Conservation (phyloP, 2,113 vertebrate species). For the Steatornis caripensis region DNA sequence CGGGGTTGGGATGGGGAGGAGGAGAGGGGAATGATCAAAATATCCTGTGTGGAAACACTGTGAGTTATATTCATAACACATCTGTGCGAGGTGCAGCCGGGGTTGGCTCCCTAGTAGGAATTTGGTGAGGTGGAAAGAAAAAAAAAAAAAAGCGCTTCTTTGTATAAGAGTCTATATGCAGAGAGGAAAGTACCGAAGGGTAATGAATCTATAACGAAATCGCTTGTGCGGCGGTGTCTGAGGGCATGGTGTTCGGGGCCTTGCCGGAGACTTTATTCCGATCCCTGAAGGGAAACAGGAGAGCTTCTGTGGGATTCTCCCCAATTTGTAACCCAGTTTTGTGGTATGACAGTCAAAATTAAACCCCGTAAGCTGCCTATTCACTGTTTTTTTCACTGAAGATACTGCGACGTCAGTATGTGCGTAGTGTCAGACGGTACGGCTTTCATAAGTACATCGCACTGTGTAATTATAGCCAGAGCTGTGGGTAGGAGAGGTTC, state of each 20-base stretch:
- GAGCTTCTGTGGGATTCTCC: background rate
- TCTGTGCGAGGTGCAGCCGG: slow-evolving; percentile 54
- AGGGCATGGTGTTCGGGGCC: background rate
- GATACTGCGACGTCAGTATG: background rate
- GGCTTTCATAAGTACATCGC: background rate
- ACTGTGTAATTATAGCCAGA: background rate
- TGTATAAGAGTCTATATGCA: background rate
- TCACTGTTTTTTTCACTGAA: background rate
- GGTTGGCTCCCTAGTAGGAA: slow-evolving; percentile 26
- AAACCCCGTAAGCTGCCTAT: background rate
- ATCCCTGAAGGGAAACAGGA: background rate
- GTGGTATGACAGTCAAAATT: background rate
- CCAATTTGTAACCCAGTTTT: background rate
- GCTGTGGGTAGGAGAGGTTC: background rate
- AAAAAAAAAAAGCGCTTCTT: background rate
- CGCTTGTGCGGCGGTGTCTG: background rate
- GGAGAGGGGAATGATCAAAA: background rate
- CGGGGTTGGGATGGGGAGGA: background rate
- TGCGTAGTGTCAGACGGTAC: background rate
- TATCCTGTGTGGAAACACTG: slow-evolving; percentile 25
- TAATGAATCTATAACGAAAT: background rate
- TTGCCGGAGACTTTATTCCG: background rate
- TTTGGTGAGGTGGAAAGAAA: slow-evolving; percentile 28
- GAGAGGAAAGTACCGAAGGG: background rate
- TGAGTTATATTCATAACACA: slow-evolving; percentile 66